A percentile compares a stretch with the other conserved stretches of the same genome.
Conservation (phyloP, 2,797 vertebrate species). For the Lerista edwardsae region DNA sequence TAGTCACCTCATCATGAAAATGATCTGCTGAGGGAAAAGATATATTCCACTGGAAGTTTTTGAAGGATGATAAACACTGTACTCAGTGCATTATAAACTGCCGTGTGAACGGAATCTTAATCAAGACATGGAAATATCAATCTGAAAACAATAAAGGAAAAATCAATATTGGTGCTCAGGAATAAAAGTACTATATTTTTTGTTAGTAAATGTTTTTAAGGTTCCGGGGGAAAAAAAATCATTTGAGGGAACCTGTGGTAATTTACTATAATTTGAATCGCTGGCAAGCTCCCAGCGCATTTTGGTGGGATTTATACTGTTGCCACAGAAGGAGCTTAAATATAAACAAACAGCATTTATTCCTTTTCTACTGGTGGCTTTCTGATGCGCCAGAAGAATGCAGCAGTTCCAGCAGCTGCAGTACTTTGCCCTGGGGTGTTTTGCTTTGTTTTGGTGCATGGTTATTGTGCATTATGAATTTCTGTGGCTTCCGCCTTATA, state of each 20-base stretch:
- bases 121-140: slow-evolving; percentile 61
- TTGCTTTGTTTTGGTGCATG: background rate
- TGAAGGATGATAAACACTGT: slow-evolving; percentile 64
- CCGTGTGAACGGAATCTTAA: slow-evolving; percentile 68
- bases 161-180: slow-evolving; percentile 68
- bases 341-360: slow-evolving; percentile 23
- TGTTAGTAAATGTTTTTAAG: slow-evolving; percentile 49
- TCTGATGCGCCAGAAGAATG: background rate
- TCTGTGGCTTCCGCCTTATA: background rate
- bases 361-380: background rate
- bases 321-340: slow-evolving; percentile 15
- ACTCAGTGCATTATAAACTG: slow-evolving; percentile 52
- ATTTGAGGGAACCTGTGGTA: slow-evolving; percentile 39
- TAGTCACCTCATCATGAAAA: slow-evolving; percentile 53
- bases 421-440: background rate
- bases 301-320: slow-evolving; percentile 51
- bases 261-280: slow-evolving; percentile 52
- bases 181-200: slow-evolving; percentile 62
- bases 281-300: slow-evolving; percentile 29
- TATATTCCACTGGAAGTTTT: slow-evolving; percentile 69
- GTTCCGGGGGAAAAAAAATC: slow-evolving; percentile 46
- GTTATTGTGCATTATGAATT: background rate
- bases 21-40: slow-evolving; percentile 64
- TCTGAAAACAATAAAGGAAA: slow-evolving; percentile 68
- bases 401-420: background rate